These are phyloP conservation scores for Caenorhabditis zanzibari DNA, from an alignment of 2,888 invertebrate genomes.

Conservation along the genomic window DNA sequence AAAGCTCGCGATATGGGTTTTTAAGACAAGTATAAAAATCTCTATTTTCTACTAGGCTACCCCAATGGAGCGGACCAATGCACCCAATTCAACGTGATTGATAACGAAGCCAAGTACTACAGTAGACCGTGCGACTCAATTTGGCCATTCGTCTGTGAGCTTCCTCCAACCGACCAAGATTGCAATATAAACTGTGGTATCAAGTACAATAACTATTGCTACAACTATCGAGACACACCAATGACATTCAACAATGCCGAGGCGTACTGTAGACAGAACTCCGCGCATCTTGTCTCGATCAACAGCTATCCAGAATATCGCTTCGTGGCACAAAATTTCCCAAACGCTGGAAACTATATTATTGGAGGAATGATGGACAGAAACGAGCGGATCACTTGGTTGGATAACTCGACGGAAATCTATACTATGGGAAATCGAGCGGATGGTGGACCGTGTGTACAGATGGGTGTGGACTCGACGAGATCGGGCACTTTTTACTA, in stretches of 20 bases:
- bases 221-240: neutral
- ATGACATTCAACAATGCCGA: neutral
- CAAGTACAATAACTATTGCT: constrained; percentile 1
- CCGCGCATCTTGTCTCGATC: neutral
- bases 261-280: neutral
- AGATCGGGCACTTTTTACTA: neutral
- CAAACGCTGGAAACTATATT: neutral
- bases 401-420: neutral
- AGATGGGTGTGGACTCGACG: neutral
- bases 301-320: neutral
- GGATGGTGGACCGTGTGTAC: neutral
- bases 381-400: neutral
- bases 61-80: too few species aligned
- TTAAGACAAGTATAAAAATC: too few species aligned
- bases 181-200: neutral
- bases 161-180: neutral
- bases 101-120: neutral
- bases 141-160: neutral
- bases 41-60: too few species aligned
- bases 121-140: too few species aligned
- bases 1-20: too few species aligned
- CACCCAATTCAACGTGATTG: too few species aligned
- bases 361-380: neutral
- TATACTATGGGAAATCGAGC: neutral
- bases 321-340: neutral